Evolutionary conservation across 2,113 vertebrate species (phyloP).

Genomic region (Montifringilla adamsi): DNA sequence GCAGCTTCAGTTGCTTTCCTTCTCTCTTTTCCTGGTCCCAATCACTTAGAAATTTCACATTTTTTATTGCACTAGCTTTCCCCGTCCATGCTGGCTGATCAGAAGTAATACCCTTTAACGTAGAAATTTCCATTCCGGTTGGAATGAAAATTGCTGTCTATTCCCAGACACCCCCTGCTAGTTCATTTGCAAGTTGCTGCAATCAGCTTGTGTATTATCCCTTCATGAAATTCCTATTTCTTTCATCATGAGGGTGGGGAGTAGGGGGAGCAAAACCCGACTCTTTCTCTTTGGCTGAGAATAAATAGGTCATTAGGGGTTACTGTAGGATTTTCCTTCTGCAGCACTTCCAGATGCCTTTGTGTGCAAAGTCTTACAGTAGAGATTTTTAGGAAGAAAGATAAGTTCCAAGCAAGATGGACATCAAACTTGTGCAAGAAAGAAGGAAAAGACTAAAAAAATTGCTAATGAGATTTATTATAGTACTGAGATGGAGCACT

Average conservation of each 20-base stretch:
- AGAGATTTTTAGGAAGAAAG: not conserved
- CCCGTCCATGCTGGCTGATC: not conserved
- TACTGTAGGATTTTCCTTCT: not conserved
- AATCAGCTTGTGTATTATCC: conserved; percentile 10
- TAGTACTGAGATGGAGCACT: not conserved
- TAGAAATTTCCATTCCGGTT: not conserved
- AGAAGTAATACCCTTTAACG: conserved; percentile 14
- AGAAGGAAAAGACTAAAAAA: not conserved
- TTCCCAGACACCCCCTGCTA: conserved; percentile 49
- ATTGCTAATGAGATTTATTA: not conserved
- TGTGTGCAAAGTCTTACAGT: not conserved
- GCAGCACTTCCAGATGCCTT: not conserved
- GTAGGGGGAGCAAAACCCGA: not conserved
- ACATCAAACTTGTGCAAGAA: not conserved
- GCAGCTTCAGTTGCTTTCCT: not conserved
- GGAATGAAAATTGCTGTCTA: conserved; percentile 36
- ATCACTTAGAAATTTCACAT: not conserved
- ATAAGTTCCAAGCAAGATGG: not conserved
- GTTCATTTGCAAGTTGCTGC: conserved; percentile 33
- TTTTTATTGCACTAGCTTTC: not conserved
- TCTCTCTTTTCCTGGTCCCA: not conserved
- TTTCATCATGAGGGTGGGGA: not conserved
- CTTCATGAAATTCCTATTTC: conserved; percentile 2
- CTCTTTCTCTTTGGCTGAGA: not conserved
- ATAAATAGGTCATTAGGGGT: not conserved